Base-by-base conservation (phyloP, 2,797 vertebrate species). In the Xerus rutilus region DNA sequence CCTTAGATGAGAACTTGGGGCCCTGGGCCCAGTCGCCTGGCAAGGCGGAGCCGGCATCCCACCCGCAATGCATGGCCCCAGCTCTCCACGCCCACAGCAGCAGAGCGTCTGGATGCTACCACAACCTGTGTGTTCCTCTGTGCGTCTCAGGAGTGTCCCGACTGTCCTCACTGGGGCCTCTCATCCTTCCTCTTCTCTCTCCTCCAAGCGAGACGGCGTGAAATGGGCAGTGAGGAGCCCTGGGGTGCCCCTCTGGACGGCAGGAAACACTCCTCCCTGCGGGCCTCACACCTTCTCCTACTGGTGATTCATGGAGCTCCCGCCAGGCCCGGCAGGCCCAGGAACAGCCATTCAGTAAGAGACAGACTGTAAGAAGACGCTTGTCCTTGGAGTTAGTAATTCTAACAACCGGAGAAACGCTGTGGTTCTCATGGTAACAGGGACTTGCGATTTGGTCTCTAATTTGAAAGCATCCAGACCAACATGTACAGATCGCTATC, bases 381-480 rank as follows among this genome's bases (percentile, higher is more conserved):
- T 97, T 97, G 96, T 52, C 98, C 97, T 96, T 96, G 54, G 95
- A 98, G 97, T 98, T 98, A 97, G 98, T 98, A 98, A 98, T 98
- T 98, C 95, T 95, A 98, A 97, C 93, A 93, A 97, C 94, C 94
- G 30, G 94, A 97, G 96, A 97, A 97, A 98, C 82, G 87, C 89
- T 82, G 90, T 89, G 96, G 98, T 98, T 98, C 98, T 98, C 98
- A 98, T 98, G 98, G 98, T 96, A 98, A 98, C 98, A 91, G 89
- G 57, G 94, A 97, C 96, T 95, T 97, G 87, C 43, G 62, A 97
- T 97, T 96, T 94, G 67, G 81, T 97, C 97, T 98, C 96, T 97
- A 97, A 98, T 98, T 97, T 96, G 97, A 96, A 97, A 87, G 91
- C 87, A 73, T 86, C 59, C 88, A 82, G 69, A 89, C 77, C 90